phyloP scores from a whole-genome alignment of 2,797 vertebrate genomes.

The Scolopax bukidnonensis region DNA sequence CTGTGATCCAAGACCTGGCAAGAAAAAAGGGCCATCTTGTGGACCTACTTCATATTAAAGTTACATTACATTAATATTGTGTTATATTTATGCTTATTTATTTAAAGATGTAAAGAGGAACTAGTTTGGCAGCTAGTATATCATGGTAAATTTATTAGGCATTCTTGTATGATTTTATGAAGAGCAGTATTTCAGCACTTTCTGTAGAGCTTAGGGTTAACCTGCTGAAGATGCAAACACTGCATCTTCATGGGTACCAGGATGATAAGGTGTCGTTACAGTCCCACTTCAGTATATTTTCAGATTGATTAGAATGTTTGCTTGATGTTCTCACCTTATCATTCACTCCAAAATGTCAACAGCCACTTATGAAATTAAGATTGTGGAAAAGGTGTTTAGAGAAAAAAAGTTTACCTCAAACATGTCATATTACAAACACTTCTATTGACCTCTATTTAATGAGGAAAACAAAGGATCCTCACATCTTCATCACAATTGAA shows the following conservation, averaged over 20 bases:
- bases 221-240: neutral
- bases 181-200: neutral
- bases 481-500: neutral
- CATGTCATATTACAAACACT: neutral
- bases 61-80: neutral
- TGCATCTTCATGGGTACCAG: neutral
- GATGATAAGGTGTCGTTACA: neutral
- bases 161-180: neutral
- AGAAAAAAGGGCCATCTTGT: neutral
- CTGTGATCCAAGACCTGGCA: neutral
- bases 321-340: neutral
- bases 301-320: neutral
- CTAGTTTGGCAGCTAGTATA: neutral
- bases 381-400: neutral
- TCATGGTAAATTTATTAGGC: neutral
- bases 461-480: neutral
- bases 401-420: neutral
- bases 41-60: neutral
- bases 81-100: too few relatives aligned
- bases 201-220: neutral
- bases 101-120: neutral
- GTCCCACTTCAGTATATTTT: neutral
- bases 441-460: neutral
- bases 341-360: constrained; percentile 30
- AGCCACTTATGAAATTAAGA: neutral